These are phyloP conservation scores for Hydractinia symbiolongicarpus DNA, from an alignment of 30 jellyfish, hydroid and myxozoan genomes.

Conservation along the genomic window DNA sequence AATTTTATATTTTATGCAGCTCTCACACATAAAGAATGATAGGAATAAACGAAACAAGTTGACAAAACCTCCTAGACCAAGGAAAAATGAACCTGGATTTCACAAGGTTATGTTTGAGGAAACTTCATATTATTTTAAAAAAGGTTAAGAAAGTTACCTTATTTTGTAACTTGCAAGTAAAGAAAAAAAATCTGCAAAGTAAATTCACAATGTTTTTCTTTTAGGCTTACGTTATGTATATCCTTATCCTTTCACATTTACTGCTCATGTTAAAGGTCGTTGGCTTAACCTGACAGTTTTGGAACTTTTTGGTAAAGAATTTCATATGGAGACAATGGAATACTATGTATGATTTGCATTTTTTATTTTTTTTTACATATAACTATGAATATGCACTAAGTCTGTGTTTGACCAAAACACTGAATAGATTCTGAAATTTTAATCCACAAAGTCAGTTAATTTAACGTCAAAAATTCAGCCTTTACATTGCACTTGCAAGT, in stretches of 20 bases:
- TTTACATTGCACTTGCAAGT: too few species aligned
- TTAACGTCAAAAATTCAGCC: neutral
- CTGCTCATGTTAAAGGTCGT: conserved; percentile 84
- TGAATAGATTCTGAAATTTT: neutral
- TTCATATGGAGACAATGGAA: conserved; percentile 77
- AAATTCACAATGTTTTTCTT: neutral
- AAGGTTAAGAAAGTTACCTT: conserved; percentile 32
- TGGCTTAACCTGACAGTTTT: conserved; percentile 67
- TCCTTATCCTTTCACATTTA: conserved; percentile 76
- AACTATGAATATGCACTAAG: too few species aligned
- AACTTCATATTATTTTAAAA: conserved; percentile 31
- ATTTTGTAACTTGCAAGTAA: too few species aligned
- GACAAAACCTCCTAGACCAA: neutral
- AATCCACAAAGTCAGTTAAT: neutral
- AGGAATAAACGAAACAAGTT: neutral
- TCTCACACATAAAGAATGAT: too few species aligned
- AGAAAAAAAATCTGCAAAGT: too few species aligned
- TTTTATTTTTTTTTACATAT: neutral
- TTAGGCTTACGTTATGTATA: conserved; percentile 61
- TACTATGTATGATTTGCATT: conserved; percentile 41
- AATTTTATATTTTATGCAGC: too few species aligned
- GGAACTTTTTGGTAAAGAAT: conserved; percentile 68
- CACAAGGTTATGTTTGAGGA: conserved; percentile 78
- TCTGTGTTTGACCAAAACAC: too few species aligned
- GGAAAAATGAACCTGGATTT: conserved; percentile 59